These are phyloP conservation scores for Phalacrocorax carbo DNA, from an alignment of 2,113 vertebrate genomes.

Conservation along the genomic window DNA sequence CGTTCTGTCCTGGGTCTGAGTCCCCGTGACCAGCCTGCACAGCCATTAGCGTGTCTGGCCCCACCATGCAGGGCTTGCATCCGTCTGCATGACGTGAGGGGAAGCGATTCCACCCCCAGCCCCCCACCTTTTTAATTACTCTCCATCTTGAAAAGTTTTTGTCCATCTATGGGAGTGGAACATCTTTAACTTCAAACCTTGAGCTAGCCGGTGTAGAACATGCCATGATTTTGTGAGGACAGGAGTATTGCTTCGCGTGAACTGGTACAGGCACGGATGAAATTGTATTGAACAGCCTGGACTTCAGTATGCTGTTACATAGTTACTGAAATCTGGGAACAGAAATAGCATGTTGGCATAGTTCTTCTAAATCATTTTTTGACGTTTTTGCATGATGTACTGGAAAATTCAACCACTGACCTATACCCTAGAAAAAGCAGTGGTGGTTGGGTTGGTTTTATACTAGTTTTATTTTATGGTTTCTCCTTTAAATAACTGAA, in stretches of 20 bases:
- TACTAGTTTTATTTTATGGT: background rate
- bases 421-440: background rate
- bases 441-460: background rate
- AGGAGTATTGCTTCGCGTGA: background rate
- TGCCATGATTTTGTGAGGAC: background rate
- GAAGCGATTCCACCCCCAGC: background rate
- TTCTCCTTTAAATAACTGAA: background rate
- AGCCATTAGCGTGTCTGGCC: background rate
- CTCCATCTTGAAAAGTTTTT: background rate
- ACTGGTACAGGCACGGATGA: background rate
- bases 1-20: fast-evolving
- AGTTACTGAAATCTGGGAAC: background rate
- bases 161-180: background rate
- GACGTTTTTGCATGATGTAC: background rate
- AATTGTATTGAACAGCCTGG: background rate
- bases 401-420: background rate
- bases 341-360: background rate
- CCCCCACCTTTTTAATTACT: background rate
- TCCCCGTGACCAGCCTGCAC: background rate
- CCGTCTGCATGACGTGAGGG: background rate
- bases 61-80: background rate
- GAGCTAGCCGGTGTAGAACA: background rate
- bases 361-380: background rate
- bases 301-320: background rate
- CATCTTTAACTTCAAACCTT: background rate